These are phyloP conservation scores for Thalassaphorura encarpata DNA, from an alignment of 1,140 invertebrate species.

Conservation along the genomic window DNA sequence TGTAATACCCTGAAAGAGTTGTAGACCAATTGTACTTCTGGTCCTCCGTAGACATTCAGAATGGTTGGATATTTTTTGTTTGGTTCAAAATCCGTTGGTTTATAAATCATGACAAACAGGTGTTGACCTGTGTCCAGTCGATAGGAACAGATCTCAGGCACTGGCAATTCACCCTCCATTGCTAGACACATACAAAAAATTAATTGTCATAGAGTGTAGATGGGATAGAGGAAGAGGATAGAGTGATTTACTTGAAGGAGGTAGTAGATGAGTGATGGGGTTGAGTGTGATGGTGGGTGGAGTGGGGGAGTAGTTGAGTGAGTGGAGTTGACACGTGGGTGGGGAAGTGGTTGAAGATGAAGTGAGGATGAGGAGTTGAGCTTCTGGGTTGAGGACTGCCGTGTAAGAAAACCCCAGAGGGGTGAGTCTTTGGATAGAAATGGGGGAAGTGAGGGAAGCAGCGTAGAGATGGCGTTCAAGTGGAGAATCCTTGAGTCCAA, in stretches of 20 bases:
- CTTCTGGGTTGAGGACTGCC: slow-evolving; percentile 46
- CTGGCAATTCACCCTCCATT: slow-evolving; percentile 46
- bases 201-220: no score
- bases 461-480: slow-evolving; percentile 38
- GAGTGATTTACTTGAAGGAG: slow-evolving; percentile 47
- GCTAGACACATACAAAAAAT: slow-evolving; percentile 32
- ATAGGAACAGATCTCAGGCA: slow-evolving; percentile 60
- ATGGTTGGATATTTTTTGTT: slow-evolving; percentile 84
- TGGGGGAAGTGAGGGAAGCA: slow-evolving; percentile 29
- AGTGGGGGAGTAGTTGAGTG: neutral
- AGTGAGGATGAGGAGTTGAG: slow-evolving; percentile 72
- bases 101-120: slow-evolving; percentile 85
- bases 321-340: neutral
- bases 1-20: slow-evolving; percentile 83
- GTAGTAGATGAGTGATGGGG: slow-evolving; percentile 56
- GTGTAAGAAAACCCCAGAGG: slow-evolving; percentile 28
- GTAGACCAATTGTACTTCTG: slow-evolving; percentile 92
- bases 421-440: slow-evolving; percentile 28
- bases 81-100: slow-evolving; percentile 64
- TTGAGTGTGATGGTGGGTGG: slow-evolving; percentile 1
- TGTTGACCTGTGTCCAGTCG: slow-evolving; percentile 58
- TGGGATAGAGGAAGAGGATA: no score
- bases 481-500: slow-evolving; percentile 34
- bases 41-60: slow-evolving; percentile 94
- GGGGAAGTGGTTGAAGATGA: slow-evolving; percentile 46